Evolutionary conservation across 1,140 invertebrate species (phyloP).

Genomic region (Gryllus bimaculatus): DNA sequence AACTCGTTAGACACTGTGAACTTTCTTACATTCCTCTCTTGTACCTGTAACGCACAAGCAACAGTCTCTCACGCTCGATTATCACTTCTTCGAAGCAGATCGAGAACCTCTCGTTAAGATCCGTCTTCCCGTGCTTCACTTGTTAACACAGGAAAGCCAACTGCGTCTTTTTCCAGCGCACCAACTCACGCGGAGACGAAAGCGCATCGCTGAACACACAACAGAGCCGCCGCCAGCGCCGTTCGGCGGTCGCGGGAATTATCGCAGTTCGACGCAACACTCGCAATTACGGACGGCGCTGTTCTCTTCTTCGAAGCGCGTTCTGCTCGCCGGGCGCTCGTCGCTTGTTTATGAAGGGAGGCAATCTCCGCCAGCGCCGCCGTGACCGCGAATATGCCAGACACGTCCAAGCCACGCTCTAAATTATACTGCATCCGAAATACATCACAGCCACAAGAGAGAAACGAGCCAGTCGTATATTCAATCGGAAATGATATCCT

Average conservation of each 20-base stretch:
- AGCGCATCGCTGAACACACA: neutral
- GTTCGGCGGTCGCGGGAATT: neutral
- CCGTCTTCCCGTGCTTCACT: neutral
- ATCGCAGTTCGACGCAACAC: neutral
- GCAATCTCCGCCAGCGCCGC: neutral
- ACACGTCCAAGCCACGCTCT: neutral
- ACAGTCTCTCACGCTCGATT: too few relatives aligned
- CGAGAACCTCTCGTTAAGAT: too few relatives aligned
- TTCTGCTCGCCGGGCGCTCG: too few relatives aligned
- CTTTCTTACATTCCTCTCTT: too few relatives aligned
- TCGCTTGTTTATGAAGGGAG: neutral
- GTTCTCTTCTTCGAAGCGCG: neutral
- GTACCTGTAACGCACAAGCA: too few relatives aligned
- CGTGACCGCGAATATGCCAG: neutral
- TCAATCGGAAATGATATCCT: conserved; percentile 1
- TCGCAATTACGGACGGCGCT: neutral
- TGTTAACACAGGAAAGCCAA: neutral
- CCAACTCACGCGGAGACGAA: neutral
- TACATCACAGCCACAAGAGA: neutral
- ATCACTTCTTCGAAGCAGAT: too few relatives aligned
- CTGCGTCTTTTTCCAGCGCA: neutral
- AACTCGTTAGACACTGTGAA: too few relatives aligned
- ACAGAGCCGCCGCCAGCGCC: neutral
- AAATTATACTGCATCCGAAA: neutral
- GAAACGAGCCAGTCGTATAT: neutral